Evolutionary conservation across 2,797 vertebrate species (phyloP), one percentile per base, ranked within the genome.

Genomic region (Otus scops): DNA sequence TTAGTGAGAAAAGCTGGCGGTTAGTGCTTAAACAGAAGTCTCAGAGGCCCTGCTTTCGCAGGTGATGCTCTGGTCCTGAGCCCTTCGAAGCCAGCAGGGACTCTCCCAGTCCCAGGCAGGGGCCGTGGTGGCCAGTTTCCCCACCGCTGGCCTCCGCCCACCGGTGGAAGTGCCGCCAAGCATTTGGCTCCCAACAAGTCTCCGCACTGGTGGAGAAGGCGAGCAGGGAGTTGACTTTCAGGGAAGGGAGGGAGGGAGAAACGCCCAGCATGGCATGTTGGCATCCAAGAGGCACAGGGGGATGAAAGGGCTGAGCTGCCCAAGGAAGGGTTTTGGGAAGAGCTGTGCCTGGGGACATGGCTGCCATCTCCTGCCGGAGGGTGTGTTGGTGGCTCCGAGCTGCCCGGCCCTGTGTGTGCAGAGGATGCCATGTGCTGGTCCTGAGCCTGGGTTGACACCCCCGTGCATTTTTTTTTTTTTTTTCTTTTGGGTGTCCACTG

Each of bases 281-380:
- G 75, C 39, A 45, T 85, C 73, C 30, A 47, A 30, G 88, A 78
- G 27, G 9, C 10, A 1, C 16, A 19, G 34, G 11, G 27, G 14
- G 10, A 26, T 84, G 77, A 61, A 81, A 65, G n/a, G 60, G 23
- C 76, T 47, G 73, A 77, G 32, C 86, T 80, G 41, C 51, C 39
- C 20, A 2, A 45, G 39, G 75, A 51, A n/a, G 12, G 10, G 17
- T 45, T 88, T 91, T 41, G 41, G 27, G 57, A 39, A 60, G 36
- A 81, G 30, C 67, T 1, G 0, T 2, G 18, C 5, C 27, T 70
- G 10, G 27, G 27, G 13, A 20, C 2, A 3, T 3, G 2, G 43
- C 16, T 1, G 1, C 27, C 11, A 2, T 61, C 56, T 64, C 50
- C 54, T 1, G 3, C 32, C 2, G 4, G 32, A 67, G 18, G 32